Conservation (phyloP, 2,113 vertebrate genomes). For the Brachyhypopomus occidentalis region DNA sequence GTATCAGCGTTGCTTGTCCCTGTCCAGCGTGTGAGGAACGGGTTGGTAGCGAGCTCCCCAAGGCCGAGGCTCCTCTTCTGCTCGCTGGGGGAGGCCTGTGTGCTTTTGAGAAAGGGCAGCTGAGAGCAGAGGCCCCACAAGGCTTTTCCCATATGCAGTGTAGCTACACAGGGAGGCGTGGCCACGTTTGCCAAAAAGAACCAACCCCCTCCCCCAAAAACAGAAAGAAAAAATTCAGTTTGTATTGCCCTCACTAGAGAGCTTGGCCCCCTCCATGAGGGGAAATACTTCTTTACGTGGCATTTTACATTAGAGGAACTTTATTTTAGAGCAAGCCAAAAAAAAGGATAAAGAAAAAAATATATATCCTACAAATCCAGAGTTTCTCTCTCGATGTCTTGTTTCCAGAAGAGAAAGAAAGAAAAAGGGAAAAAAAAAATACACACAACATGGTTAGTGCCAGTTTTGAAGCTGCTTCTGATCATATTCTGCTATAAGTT, state of each 20-base stretch:
- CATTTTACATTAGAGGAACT: conserved; percentile 61
- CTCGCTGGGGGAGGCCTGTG: conserved; percentile 55
- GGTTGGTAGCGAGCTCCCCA: conserved; percentile 51
- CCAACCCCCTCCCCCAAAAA: not conserved
- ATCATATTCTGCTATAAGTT: conserved; percentile 95
- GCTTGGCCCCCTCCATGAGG: conserved; percentile 58
- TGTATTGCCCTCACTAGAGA: conserved; percentile 62
- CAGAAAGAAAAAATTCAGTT: conserved; percentile 46
- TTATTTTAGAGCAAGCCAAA: conserved; percentile 57
- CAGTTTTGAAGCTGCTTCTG: conserved; percentile 88
- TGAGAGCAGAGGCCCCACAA: conserved; percentile 46
- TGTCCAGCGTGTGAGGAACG: conserved; percentile 58
- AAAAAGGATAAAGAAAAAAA: not conserved
- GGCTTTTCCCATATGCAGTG: conserved; percentile 58
- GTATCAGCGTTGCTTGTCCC: conserved; percentile 46
- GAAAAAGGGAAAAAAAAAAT: conserved; percentile 41
- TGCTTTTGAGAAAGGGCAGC: conserved; percentile 55
- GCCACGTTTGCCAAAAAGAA: conserved; percentile 50
- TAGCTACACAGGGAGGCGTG: conserved; percentile 50
- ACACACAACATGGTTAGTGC: conserved; percentile 64
- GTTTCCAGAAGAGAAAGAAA: conserved; percentile 65
- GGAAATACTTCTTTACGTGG: conserved; percentile 66
- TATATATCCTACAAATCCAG: conserved; percentile 59
- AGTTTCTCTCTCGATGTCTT: conserved; percentile 65
- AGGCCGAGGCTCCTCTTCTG: conserved; percentile 52